phyloP scores from a whole-genome alignment of 2,797 vertebrate species.

The Hoplostethus atlanticus region DNA sequence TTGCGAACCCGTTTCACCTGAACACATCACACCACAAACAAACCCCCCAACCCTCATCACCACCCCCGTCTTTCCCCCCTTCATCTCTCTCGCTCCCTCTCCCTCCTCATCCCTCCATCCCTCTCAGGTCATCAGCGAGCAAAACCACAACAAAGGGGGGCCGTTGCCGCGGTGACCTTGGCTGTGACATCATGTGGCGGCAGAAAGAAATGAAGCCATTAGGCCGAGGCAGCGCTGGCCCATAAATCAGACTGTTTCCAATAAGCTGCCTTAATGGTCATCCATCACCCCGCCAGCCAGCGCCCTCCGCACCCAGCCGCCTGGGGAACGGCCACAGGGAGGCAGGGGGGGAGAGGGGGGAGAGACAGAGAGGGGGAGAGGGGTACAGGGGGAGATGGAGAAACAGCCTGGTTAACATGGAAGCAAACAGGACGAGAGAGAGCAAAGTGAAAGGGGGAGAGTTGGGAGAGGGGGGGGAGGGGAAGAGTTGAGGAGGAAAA shows the following conservation, averaged over 20 bases:
- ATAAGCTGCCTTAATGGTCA: slow-evolving; percentile 99
- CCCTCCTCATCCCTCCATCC: slow-evolving; percentile 78
- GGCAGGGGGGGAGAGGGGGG: slow-evolving; percentile 24
- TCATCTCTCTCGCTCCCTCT: slow-evolving; percentile 42
- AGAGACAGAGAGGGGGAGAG: slow-evolving; percentile 28
- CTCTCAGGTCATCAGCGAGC: slow-evolving; percentile 94
- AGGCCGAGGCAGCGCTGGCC: slow-evolving; percentile 95
- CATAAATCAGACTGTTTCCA: slow-evolving; percentile 99
- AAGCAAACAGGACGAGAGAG: slow-evolving; percentile 8
- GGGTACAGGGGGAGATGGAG: slow-evolving; percentile 31
- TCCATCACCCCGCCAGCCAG: slow-evolving; percentile 97
- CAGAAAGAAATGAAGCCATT: slow-evolving; percentile 99
- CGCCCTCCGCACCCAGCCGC: slow-evolving; percentile 86
- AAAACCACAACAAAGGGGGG: slow-evolving; percentile 96
- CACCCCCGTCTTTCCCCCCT: slow-evolving; percentile 31
- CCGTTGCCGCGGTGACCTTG: slow-evolving; percentile 98
- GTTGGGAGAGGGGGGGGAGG: slow-evolving; percentile 1
- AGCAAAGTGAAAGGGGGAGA: neutral
- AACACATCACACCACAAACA: slow-evolving; percentile 74
- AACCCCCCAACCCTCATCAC: slow-evolving; percentile 59
- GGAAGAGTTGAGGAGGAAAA: slow-evolving; percentile 79
- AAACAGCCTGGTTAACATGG: slow-evolving; percentile 44
- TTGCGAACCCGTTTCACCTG: slow-evolving; percentile 63
- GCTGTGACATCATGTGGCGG: slow-evolving; percentile 98
- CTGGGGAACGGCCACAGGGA: slow-evolving; percentile 76